Percentiles rank a stretch among this genome's conserved stretches.
These are phyloP conservation scores for Oedothorax gibbosus DNA, from an alignment of 1,140 invertebrate genomes.

Conservation along the genomic window DNA sequence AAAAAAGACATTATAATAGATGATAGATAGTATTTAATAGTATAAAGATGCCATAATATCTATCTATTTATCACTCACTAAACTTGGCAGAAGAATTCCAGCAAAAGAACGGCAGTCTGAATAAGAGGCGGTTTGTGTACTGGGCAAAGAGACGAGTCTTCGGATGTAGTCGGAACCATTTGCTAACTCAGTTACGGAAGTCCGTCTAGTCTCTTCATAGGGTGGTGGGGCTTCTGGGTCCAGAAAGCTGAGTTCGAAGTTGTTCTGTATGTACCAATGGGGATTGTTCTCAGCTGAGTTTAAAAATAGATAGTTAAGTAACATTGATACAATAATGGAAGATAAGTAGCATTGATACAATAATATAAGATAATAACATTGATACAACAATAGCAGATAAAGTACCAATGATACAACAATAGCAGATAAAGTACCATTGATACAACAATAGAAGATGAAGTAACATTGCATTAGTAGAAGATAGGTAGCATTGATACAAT, in stretches of 20 bases:
- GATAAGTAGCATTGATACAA: too few species aligned
- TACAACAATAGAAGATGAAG: too few species aligned
- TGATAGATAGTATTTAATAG: neutral
- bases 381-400: too few species aligned
- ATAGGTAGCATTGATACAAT: too few species aligned
- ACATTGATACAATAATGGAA: too few species aligned
- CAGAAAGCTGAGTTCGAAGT: conserved; percentile 20
- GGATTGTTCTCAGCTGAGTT: neutral
- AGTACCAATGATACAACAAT: too few species aligned
- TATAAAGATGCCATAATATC: neutral
- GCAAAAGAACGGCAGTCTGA: conserved; percentile 38
- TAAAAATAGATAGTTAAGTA: too few species aligned
- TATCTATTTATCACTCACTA: conserved; percentile 8
- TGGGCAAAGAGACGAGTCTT: conserved; percentile 15
- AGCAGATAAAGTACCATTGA: too few species aligned
- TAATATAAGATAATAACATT: too few species aligned
- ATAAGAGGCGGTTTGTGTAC: conserved; percentile 1
- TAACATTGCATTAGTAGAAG: too few species aligned
- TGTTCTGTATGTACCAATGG: conserved; percentile 19
- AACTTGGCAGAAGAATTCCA: conserved; percentile 39
- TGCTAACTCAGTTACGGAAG: neutral
- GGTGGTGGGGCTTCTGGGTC: conserved; percentile 41
- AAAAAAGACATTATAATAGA: neutral
- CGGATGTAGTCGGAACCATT: conserved; percentile 17
- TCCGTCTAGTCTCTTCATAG: conserved; percentile 18